Percentiles rank a stretch among this genome's conserved stretches.
Conservation (phyloP, 1,140 invertebrate genomes). For the Drosophila ercepeae region DNA sequence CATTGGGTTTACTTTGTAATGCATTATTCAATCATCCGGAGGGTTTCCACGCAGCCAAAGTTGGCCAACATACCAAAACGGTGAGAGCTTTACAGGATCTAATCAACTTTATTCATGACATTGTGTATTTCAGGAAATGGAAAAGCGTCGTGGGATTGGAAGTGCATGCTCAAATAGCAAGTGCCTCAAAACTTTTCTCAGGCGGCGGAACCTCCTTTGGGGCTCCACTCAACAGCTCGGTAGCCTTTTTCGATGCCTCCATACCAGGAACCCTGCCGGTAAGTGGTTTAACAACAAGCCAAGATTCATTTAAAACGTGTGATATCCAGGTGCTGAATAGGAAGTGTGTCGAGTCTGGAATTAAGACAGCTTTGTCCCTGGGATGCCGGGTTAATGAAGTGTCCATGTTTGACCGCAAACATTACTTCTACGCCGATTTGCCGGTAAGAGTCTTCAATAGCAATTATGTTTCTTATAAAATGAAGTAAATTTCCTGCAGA, state of each 20-base stretch:
- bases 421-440: constrained; percentile 99
- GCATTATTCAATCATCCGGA: constrained; percentile 55
- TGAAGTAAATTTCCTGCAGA: constrained; percentile 84
- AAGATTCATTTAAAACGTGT: not conserved
- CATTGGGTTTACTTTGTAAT: constrained; percentile 20
- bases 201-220: constrained; percentile 89
- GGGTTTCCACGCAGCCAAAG: constrained; percentile 59
- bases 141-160: constrained; percentile 95
- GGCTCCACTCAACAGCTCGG: constrained; percentile 91
- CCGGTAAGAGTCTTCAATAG: constrained; percentile 84
- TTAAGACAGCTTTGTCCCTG: constrained; percentile 93
- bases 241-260: constrained; percentile 96
- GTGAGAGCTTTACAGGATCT: constrained; percentile 13
- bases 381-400: constrained; percentile 92
- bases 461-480: not conserved
- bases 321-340: constrained; percentile 90
- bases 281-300: constrained; percentile 52
- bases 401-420: constrained; percentile 98
- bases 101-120: not conserved
- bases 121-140: constrained; percentile 85
- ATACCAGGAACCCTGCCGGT: constrained; percentile 96
- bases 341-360: constrained; percentile 94
- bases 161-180: constrained; percentile 96
- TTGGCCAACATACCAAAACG: constrained; percentile 45
- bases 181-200: constrained; percentile 96